Conservation (phyloP, 2,797 vertebrate species). For the Poeciliopsis turneri region DNA sequence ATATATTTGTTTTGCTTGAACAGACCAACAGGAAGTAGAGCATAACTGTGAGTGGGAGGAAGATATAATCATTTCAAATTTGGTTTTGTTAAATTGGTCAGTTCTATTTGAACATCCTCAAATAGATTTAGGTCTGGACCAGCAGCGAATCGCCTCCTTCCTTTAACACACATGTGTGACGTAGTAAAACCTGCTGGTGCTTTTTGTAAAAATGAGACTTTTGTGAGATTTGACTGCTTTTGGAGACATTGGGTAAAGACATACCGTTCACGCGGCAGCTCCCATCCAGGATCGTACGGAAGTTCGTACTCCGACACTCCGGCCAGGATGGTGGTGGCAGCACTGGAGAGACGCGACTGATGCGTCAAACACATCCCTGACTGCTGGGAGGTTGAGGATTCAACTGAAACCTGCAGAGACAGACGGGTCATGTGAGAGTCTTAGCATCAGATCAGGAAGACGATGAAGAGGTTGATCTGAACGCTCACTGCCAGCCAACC, state of each 20-base stretch:
- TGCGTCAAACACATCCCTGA: constrained; percentile 87
- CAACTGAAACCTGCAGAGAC: constrained; percentile 84
- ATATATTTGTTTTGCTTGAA: no score
- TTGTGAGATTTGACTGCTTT: not conserved
- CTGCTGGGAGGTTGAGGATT: constrained; percentile 88
- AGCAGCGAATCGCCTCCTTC: not conserved
- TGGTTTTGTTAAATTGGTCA: no score
- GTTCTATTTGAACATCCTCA: not conserved
- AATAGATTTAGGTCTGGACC: not conserved
- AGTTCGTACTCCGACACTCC: constrained; percentile 90
- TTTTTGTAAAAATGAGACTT: not conserved
- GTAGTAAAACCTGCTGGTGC: not conserved
- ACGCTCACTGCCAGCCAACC: not conserved
- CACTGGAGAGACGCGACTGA: constrained; percentile 87
- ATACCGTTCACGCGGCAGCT: constrained; percentile 88
- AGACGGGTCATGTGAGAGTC: not conserved
- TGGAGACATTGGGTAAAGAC: not conserved
- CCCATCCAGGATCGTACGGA: constrained; percentile 89
- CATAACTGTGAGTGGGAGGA: no score
- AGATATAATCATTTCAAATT: no score
- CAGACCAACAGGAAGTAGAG: no score
- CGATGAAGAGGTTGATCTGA: not conserved
- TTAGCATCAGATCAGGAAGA: not conserved
- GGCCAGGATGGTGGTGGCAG: constrained; percentile 83
- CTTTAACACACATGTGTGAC: not conserved